phyloP scores from a whole-genome alignment of 2,888 invertebrate species.

The Lepidochrysops patricia region DNA sequence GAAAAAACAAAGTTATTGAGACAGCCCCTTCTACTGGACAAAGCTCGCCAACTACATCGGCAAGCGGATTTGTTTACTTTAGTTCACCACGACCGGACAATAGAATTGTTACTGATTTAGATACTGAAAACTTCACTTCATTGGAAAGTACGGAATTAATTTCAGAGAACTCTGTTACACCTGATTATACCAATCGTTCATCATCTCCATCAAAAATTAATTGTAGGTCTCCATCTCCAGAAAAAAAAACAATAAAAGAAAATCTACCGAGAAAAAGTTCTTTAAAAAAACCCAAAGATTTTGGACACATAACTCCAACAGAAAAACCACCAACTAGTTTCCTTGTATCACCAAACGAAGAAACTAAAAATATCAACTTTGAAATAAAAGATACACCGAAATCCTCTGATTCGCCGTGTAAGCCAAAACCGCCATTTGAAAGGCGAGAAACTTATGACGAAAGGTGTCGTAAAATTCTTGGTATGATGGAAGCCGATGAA shows the following conservation, averaged over 20 bases:
- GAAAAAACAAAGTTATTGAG: constrained; percentile 47
- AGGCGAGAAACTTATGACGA: constrained; percentile 84
- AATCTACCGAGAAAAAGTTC: constrained; percentile 61
- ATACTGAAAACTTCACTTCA: constrained; percentile 39
- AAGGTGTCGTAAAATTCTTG: constrained; percentile 80
- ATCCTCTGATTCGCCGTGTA: constrained; percentile 38
- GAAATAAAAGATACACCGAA: constrained; percentile 43
- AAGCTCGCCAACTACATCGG: constrained; percentile 71
- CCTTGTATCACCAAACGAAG: constrained; percentile 48
- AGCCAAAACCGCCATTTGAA: constrained; percentile 73
- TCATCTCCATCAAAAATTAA: constrained; percentile 60
- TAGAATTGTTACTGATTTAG: constrained; percentile 50
- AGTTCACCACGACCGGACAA: constrained; percentile 44
- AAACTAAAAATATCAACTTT: constrained; percentile 32
- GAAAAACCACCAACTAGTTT: constrained; percentile 61
- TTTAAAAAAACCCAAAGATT: constrained; percentile 51
- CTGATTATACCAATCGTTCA: constrained; percentile 28
- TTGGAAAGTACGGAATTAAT: constrained; percentile 29
- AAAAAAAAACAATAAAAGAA: constrained; percentile 48
- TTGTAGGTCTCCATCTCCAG: constrained; percentile 55
- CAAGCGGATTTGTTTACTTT: constrained; percentile 70
- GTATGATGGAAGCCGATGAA: constrained; percentile 68
- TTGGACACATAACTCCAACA: constrained; percentile 38
- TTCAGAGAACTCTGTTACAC: neutral
- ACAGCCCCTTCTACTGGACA: constrained; percentile 57